Conservation (phyloP, 2,797 vertebrate genomes). For the Heliangelus exortis region DNA sequence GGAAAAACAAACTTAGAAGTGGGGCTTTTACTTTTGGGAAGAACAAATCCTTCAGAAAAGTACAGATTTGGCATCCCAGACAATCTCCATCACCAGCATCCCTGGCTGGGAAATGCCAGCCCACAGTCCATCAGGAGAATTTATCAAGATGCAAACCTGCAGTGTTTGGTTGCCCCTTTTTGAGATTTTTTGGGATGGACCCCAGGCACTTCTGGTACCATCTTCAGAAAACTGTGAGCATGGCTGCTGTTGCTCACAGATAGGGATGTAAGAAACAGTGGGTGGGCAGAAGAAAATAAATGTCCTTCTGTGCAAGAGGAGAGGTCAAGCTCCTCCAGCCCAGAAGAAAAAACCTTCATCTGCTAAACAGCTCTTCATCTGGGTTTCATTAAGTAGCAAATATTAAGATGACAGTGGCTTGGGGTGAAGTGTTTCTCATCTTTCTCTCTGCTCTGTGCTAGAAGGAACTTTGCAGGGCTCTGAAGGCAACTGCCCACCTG, state of each 20-base stretch:
- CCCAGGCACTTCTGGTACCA: not conserved
- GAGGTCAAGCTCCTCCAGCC: not conserved
- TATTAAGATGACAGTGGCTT: not conserved
- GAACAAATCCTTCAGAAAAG: not conserved
- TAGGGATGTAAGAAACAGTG: not conserved
- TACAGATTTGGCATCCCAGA: not conserved
- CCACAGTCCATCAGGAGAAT: not conserved
- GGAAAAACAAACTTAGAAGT: not conserved
- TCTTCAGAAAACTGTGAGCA: not conserved
- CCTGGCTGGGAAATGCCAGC: not conserved
- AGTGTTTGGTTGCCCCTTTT: not conserved
- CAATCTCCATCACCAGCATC: not conserved
- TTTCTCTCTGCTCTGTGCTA: not conserved
- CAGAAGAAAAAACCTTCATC: not conserved
- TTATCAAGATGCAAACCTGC: not conserved
- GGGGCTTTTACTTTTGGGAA: not conserved
- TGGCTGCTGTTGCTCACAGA: rapidly evolving
- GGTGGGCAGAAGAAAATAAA: not conserved
- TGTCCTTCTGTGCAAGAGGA: not conserved
- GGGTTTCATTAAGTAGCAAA: not conserved
- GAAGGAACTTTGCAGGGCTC: not conserved
- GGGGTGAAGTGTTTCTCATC: not conserved
- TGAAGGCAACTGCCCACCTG: not conserved
- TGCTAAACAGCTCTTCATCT: not conserved
- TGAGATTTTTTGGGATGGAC: not conserved